These are phyloP conservation scores for Montipora efflorescens DNA, from an alignment of 64 coral and sea anemone species.

Conservation along the genomic window DNA sequence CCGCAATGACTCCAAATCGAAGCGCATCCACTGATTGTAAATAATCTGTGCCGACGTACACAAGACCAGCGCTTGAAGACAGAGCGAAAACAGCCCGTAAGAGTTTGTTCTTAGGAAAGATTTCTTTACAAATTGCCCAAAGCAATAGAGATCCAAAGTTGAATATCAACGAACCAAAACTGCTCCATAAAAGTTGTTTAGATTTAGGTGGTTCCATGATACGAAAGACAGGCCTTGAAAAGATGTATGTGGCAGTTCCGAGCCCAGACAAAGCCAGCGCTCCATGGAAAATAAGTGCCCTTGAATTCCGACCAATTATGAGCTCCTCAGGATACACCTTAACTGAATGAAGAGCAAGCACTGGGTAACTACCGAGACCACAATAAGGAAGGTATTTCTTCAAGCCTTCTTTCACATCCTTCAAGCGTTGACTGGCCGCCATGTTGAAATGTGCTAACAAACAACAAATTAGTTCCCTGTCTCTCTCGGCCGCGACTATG, in stretches of 20 bases:
- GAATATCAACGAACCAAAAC: slow-evolving; percentile 64
- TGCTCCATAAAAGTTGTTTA: slow-evolving; percentile 77
- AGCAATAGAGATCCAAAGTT: slow-evolving; percentile 80
- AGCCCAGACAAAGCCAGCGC: slow-evolving; percentile 68
- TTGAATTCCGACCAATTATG: slow-evolving; percentile 36
- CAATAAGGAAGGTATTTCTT: slow-evolving; percentile 76
- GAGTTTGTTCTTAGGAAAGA: slow-evolving; percentile 54
- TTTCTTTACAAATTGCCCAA: slow-evolving; percentile 84
- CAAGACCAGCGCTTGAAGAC: slow-evolving; percentile 59
- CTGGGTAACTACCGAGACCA: slow-evolving; percentile 53
- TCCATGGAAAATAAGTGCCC: slow-evolving; percentile 69
- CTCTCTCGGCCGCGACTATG: neutral
- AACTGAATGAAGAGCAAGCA: slow-evolving; percentile 70
- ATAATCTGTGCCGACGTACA: slow-evolving; percentile 64
- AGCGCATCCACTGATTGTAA: slow-evolving; percentile 54
- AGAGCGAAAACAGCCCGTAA: slow-evolving; percentile 51
- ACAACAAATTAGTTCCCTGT: neutral
- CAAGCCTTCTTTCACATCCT: slow-evolving; percentile 59
- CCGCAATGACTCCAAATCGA: slow-evolving; percentile 49
- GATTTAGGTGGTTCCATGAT: slow-evolving; percentile 53
- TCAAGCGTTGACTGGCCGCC: slow-evolving; percentile 47
- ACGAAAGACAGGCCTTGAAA: slow-evolving; percentile 60
- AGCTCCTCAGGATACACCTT: slow-evolving; percentile 56
- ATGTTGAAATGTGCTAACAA: slow-evolving; percentile 15
- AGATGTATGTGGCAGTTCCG: slow-evolving; percentile 62